Base-by-base conservation (phyloP, 2,113 vertebrate genomes). In the Conger conger region DNA sequence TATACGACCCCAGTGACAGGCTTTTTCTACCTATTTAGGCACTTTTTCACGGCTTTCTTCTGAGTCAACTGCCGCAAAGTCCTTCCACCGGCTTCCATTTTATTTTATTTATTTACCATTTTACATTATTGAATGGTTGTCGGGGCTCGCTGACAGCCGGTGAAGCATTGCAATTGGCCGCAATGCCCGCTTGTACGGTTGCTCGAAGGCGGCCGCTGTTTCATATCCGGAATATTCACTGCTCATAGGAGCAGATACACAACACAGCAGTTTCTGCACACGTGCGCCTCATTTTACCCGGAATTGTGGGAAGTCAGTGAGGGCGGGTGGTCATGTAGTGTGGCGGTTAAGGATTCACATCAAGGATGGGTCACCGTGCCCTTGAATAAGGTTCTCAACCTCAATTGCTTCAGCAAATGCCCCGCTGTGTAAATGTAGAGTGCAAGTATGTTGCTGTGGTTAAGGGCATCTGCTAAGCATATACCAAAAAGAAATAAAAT, bases 391-490 rank as follows among this genome's bases (percentile, higher is more conserved):
- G 57, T 23, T 23, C 18, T 63, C 27, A 63, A 63, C 57, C 57
- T 63, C 57, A 63, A 27, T 23, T 63, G 18, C 57, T 23, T 63
- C 57, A 63, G 57, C 23, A 8, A 63, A 23, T 8, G 18, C 23
- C 57, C 18, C 3, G 57, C 57, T 63, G 18, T 63, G 57, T 63
- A 63, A 27, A 63, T 23, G 57, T 1, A 27, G 6, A 63, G 57
- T 11, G 23, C 3, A 23, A 27, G 57, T 5, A 1, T 50, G 57
- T 63, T 27, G 18, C 18, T 63, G 5, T 63, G 18, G 57, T 50
- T 57, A 84, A 36, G 78, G 38, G 35, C 42, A 78, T 42, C 33
- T 77, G 20, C 33, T 76, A 76, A 76, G n/a, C n/a, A 83, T 23
- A 50, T 27, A 82, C 16, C 73, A n/a, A 37, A 73, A 76, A 40